Evolutionary conservation across 2,113 vertebrate species (phyloP).

Genomic region (Murina feae): DNA sequence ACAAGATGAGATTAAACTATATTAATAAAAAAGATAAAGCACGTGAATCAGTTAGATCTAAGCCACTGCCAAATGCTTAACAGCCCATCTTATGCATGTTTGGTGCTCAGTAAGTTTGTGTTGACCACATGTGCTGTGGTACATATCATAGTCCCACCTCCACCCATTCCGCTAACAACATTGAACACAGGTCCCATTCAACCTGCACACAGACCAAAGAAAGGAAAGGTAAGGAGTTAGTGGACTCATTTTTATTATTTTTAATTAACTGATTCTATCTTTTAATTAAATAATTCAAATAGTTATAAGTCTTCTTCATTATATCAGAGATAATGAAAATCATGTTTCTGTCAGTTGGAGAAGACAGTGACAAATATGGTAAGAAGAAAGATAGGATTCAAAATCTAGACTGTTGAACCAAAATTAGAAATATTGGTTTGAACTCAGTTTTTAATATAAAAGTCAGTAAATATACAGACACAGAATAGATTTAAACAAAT

Average conservation of each 20-base stretch:
- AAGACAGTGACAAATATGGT: not conserved
- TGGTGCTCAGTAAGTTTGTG: not conserved
- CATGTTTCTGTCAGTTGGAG: not conserved
- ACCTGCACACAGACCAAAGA: not conserved
- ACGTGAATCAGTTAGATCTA: not conserved
- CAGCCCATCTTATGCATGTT: not conserved
- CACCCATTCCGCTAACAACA: not conserved
- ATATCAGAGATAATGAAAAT: not conserved
- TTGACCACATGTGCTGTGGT: accelerated
- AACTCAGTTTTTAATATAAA: not conserved
- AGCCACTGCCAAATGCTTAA: not conserved
- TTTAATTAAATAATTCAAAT: not conserved
- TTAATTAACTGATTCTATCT: not conserved
- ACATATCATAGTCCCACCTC: not conserved
- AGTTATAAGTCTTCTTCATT: not conserved
- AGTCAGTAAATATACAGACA: not conserved
- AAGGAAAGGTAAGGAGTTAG: not conserved
- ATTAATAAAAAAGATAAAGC: not conserved
- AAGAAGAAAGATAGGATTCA: not conserved
- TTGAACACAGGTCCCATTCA: not conserved
- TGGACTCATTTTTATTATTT: not conserved
- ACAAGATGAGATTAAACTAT: not conserved
- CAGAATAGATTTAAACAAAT: not conserved
- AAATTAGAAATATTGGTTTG: not conserved
- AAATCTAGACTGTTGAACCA: not conserved